phyloP scores from a whole-genome alignment of 1,140 invertebrate genomes.

The Drosophila chauvacae region DNA sequence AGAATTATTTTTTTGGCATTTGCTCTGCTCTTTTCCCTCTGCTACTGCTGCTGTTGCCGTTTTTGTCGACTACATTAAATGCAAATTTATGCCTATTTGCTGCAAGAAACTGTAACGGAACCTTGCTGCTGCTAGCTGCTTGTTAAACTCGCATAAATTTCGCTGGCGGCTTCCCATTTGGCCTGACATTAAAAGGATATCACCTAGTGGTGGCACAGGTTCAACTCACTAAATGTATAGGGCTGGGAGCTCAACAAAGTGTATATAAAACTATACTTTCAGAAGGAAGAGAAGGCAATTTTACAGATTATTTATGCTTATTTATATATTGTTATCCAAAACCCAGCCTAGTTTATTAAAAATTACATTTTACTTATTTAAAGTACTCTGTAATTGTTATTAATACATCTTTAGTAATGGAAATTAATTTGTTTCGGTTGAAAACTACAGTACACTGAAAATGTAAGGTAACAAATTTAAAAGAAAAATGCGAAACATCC shows the following conservation, averaged over 20 bases:
- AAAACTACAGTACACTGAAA: too few relatives aligned
- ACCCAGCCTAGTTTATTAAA: neutral
- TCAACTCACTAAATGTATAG: neutral
- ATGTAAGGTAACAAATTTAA: neutral
- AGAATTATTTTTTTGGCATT: constrained; percentile 77
- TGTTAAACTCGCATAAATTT: constrained; percentile 77
- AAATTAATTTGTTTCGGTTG: neutral
- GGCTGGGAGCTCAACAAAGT: neutral
- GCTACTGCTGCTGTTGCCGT: constrained; percentile 18
- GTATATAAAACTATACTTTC: neutral
- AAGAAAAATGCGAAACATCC: neutral
- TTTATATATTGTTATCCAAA: neutral
- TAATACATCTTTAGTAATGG: neutral
- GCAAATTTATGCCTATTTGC: constrained; percentile 81
- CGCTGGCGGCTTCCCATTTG: constrained; percentile 21
- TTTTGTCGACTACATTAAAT: constrained; percentile 74
- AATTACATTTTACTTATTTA: neutral
- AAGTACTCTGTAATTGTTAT: neutral
- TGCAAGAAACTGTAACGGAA: constrained; percentile 73
- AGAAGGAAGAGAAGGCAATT: too few relatives aligned
- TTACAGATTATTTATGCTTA: neutral
- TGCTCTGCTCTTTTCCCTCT: constrained; percentile 46
- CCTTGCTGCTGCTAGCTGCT: constrained; percentile 57
- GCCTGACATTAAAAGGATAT: constrained; percentile 61
- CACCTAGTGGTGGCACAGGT: constrained; percentile 10